Evolutionary conservation across 2,888 invertebrate genomes (phyloP).

Genomic region (Odiellus spinosus): DNA sequence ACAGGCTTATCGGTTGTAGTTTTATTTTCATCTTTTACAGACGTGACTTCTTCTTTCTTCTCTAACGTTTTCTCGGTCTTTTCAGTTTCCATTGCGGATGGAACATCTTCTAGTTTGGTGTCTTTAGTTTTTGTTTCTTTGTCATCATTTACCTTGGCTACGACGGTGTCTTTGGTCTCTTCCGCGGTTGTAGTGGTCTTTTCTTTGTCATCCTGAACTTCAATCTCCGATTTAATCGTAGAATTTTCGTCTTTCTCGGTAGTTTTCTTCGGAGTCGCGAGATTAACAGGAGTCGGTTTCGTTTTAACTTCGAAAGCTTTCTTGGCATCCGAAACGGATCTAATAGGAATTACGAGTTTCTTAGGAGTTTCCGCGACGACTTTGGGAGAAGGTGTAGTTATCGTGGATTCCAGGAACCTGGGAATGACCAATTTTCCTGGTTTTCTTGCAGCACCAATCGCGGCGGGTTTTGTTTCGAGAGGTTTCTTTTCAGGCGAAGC

Average conservation of each 20-base stretch:
- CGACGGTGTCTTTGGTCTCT: neutral
- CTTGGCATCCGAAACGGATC: constrained; percentile 1
- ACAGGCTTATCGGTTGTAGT: too few relatives aligned
- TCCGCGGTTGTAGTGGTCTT: neutral
- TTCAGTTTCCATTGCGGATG: too few relatives aligned
- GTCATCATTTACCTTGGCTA: too few relatives aligned
- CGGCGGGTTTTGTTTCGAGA: neutral
- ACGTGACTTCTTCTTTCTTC: too few relatives aligned
- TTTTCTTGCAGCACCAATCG: constrained; percentile 5
- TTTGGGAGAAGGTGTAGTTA: constrained; percentile 12
- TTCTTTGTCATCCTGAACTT: neutral
- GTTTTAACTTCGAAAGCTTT: constrained; percentile 2
- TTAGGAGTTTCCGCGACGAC: neutral
- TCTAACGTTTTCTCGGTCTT: too few relatives aligned
- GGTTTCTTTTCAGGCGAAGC: neutral
- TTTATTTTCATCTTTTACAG: too few relatives aligned
- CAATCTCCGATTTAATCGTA: neutral
- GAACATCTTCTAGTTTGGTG: too few relatives aligned
- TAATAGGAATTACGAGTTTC: neutral
- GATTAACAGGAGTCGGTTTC: neutral
- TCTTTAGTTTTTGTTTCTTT: too few relatives aligned
- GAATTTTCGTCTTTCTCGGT: neutral
- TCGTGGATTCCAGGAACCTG: constrained; percentile 13
- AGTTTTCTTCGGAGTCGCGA: neutral
- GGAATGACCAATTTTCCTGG: constrained; percentile 16